phyloP scores from a whole-genome alignment of 2,113 vertebrate species.

The Paramisgurnus dabryanus region DNA sequence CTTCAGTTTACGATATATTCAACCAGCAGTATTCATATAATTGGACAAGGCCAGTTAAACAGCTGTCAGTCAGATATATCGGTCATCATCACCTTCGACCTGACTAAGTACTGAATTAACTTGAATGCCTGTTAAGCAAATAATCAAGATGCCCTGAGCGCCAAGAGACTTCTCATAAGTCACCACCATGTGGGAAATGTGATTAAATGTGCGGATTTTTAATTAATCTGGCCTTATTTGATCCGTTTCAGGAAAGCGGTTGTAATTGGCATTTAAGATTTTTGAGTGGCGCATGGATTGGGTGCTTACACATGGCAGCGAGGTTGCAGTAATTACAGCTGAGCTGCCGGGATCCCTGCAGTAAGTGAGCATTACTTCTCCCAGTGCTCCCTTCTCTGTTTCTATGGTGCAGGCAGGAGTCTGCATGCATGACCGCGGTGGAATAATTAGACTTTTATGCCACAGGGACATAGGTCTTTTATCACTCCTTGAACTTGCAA shows the following conservation, averaged over 20 bases:
- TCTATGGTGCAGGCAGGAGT: slow-evolving; percentile 26
- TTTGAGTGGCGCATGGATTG: slow-evolving; percentile 2
- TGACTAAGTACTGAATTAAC: slow-evolving; percentile 8
- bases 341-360: slow-evolving; percentile 28
- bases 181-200: slow-evolving; percentile 63
- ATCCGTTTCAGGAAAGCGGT: slow-evolving; percentile 59
- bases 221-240: slow-evolving; percentile 64
- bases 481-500: slow-evolving; percentile 24
- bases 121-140: slow-evolving; percentile 8
- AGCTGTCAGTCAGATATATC: slow-evolving; percentile 11
- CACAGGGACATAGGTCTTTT: neutral
- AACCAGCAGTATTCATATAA: neutral
- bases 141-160: slow-evolving; percentile 37
- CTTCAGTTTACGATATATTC: no score
- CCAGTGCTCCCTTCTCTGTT: slow-evolving; percentile 21
- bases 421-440: slow-evolving; percentile 44
- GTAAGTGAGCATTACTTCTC: slow-evolving; percentile 42
- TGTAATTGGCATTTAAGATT: slow-evolving; percentile 61
- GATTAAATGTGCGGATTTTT: slow-evolving; percentile 70
- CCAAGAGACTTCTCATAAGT: slow-evolving; percentile 62
- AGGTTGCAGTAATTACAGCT: slow-evolving; percentile 42
- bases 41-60: slow-evolving; percentile 20
- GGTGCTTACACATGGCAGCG: slow-evolving; percentile 12
- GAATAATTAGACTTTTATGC: slow-evolving; percentile 53
- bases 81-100: slow-evolving; percentile 15